Base-by-base conservation (phyloP, 2,113 vertebrate genomes). In the Mus spicilegus region DNA sequence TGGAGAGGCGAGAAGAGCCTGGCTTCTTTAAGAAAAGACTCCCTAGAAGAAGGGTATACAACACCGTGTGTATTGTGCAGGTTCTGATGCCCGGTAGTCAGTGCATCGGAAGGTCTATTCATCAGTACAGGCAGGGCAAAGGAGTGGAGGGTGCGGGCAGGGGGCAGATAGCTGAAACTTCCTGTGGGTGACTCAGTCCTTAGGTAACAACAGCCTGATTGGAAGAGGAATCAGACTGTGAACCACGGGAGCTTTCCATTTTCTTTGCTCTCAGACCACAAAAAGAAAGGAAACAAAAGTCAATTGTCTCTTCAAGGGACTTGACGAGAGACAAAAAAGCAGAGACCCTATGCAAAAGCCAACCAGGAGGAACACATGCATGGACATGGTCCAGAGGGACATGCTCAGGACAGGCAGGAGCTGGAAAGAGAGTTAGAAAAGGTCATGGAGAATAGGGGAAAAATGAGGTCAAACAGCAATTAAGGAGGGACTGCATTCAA, bases 1-100 rank as follows among this genome's bases (percentile, higher is more conserved):
- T 95, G 96, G 94, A 95, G 95, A 97, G 89, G 96, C 92, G 96
- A 90, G 49, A 93, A 91, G 95, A 96, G 93, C 97, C 95, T 96
- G 94, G 86, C 96, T 97, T 96, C 96, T 95, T 95, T 95, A 92
- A 95, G 97, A 36, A 96, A 95, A 93, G 91, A 94, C 82, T 61
- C 97, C 93, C 90, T 46, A 96, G 91, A 89, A 95, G 54, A 94
- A 87, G 56, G 26, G 72, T 91, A 56, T 42, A n/a, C 49, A 28
- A 33, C 69, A 63, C 36, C 5, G 67, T 42, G 26, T 30, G 12
- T 30, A 67, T 13, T 14, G 69, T 14, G 12, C 36, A 6, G 82
- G 86, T 73, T 93, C 82, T 58, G 76, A 65, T 30, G 39, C 81
- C 26, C 67, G 51, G 70, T 49, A 78, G 76, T 92, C 13, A 61